Percentiles rank a stretch among this genome's conserved stretches.
phyloP scores from a whole-genome alignment of 2,888 invertebrate species.

The Noctuana brunneofusca region DNA sequence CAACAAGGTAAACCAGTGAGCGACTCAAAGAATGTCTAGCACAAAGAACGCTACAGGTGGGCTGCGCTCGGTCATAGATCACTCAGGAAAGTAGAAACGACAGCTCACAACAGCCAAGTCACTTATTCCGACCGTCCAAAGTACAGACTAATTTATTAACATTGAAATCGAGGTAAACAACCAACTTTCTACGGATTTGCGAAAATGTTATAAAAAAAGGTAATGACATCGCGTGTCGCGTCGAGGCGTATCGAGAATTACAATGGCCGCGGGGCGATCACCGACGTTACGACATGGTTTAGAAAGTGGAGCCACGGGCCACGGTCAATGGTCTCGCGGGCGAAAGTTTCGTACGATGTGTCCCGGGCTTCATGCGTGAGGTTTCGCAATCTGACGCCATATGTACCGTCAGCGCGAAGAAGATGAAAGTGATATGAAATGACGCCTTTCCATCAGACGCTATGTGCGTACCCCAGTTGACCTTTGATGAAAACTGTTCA shows the following conservation, averaged over 20 bases:
- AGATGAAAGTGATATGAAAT: constrained; percentile 60
- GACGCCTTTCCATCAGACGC: constrained; percentile 33
- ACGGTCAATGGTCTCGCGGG: constrained; percentile 78
- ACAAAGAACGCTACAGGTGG: constrained; percentile 17
- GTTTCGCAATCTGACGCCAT: constrained; percentile 44
- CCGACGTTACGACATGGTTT: constrained; percentile 77
- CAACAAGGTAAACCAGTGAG: constrained; percentile 12
- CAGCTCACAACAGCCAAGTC: not conserved
- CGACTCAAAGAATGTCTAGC: not conserved
- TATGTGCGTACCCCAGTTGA: not conserved
- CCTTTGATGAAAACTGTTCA: constrained; percentile 6
- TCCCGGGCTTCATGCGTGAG: constrained; percentile 58
- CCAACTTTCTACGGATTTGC: constrained; percentile 72
- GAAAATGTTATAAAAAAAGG: constrained; percentile 63
- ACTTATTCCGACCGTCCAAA: not conserved
- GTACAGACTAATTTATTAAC: constrained; percentile 13
- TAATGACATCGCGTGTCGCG: constrained; percentile 74
- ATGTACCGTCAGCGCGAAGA: constrained; percentile 40
- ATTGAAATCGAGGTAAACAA: constrained; percentile 22
- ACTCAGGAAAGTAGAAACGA: constrained; percentile 6
- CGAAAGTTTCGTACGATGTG: constrained; percentile 71
- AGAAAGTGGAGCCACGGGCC: constrained; percentile 80
- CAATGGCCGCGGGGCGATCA: constrained; percentile 70
- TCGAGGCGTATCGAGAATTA: constrained; percentile 72
- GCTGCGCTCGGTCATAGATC: not conserved